These are phyloP conservation scores for Peromyscus attwateri DNA, from an alignment of 2,797 vertebrate species.

Conservation along the genomic window DNA sequence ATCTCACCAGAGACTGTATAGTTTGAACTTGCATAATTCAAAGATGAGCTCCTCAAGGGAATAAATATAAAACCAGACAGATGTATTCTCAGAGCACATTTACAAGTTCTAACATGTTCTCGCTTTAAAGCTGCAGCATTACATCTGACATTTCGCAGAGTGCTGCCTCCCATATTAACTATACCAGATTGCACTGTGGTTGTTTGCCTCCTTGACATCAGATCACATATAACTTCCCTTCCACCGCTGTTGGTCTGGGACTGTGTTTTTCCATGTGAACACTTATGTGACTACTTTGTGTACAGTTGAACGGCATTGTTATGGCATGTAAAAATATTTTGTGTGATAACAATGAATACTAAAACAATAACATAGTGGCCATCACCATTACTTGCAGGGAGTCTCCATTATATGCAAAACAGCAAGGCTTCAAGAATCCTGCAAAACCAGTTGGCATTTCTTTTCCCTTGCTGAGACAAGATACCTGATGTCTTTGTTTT, in stretches of 20 bases:
- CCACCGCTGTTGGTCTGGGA: neutral
- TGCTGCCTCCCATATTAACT: neutral
- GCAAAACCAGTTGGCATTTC: neutral
- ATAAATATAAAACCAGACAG: slow-evolving; percentile 72
- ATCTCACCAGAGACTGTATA: slow-evolving; percentile 50
- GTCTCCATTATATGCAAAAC: neutral
- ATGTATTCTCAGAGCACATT: slow-evolving; percentile 54
- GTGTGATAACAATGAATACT: neutral
- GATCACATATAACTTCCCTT: neutral
- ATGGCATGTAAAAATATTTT: neutral
- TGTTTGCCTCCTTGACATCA: neutral
- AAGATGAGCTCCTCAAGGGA: slow-evolving; percentile 64
- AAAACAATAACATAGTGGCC: neutral
- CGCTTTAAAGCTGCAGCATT: neutral
- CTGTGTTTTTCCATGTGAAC: neutral
- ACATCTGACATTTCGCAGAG: neutral
- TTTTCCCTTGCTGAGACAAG: neutral
- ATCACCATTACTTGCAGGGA: neutral
- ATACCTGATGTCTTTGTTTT: neutral
- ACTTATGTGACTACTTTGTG: neutral
- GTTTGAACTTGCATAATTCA: slow-evolving; percentile 70
- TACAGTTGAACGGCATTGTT: neutral
- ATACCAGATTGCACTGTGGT: neutral
- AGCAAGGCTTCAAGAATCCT: neutral
- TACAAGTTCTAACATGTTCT: slow-evolving; percentile 60